Evolutionary conservation across 2,888 invertebrate genomes (phyloP), one percentile per base, ranked within the genome.

Genomic region (Eurois occulta): DNA sequence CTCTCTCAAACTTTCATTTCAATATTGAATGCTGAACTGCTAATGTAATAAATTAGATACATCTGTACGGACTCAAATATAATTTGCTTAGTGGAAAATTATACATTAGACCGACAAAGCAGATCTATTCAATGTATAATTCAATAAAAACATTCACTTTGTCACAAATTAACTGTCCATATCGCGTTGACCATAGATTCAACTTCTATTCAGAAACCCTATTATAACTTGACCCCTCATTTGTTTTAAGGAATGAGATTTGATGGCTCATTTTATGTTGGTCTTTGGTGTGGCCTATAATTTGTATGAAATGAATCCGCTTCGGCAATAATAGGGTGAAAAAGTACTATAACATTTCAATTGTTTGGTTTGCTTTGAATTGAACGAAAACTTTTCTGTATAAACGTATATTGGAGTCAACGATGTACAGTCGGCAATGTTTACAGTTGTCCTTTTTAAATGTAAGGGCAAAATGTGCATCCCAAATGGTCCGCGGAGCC

Each of bases 141-240:
- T 84, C 69, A 83, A 86, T 84, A 75, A 85, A 62, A 86, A 67
- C 73, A 81, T 60, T 73, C 72, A 76, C 83, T 81, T 85, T 90
- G 87, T 88, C 75, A 80, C 70, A 85, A 88, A 89, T 88, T 87
- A 88, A 90, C 85, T 80, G 81, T 68, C 89, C 90, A 83, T 76
- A 84, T 75, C 88, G 67, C 69, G 73, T 41, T 75, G 62, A 69
- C 32, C 65, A 75, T 80, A 48, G 11, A 24, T 35, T 52, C 4
- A 58, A n/a, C 16, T 13, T 55, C 62, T 66, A 80, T 84, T 81
- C 72, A 84, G 28, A 35, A 1, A 8, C 2, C 0, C 88, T 78
- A 78, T 41, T 35, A 46, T 52, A 78, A 73, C 48, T 67, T 73
- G 77, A 89, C 38, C 81, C n/a, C 0, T 64, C 46, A 75, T 74